Base-by-base conservation (phyloP, 2,888 invertebrate genomes). In the Lasioglossum marginatum region DNA sequence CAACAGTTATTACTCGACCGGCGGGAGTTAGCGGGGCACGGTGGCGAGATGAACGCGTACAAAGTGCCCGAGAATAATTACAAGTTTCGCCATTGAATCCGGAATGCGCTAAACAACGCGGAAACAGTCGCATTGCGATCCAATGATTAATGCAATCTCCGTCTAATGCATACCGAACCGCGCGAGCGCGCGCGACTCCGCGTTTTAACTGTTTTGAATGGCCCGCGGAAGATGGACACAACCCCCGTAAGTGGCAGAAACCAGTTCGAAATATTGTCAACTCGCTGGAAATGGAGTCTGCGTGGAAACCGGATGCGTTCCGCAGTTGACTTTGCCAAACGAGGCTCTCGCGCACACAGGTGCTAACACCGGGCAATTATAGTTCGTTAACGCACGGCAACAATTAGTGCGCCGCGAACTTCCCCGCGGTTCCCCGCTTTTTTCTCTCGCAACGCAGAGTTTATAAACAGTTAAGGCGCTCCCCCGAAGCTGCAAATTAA, bases 61-160 rank as follows among this genome's bases (percentile, higher is more conserved):
- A 84, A 88, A 84, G 81, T 89, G 75, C 75, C 71, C 23, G 34
- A 78, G 86, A 81, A 89, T 89, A 88, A 82, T 89, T 89, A 87
- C 90, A 86, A 88, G 86, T 88, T 68, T 88, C 73, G 63, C 82
- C 82, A 84, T 89, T 86, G 86, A 89, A 89, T 89, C 79, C 40
- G 84, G 77, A 84, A 86, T 78, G 77, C 74, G 68, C 83, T 81
- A 86, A 86, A 89, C 89, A 88, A 84, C 82, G 79, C 83, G 43
- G 83, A 80, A 86, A 85, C 85, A 76, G 79, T 72, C 88, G 82
- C 66, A 77, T 86, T 79, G 74, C 74, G 75, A 82, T 86, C 77
- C 86, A 57, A 89, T 86, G 84, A 89, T 89, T 87, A 86, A 89
- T 89, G 86, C 83, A 89, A 86, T 88, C 60, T 72, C 52, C 43